Base-by-base conservation (phyloP, 2,888 invertebrate genomes). In the Scaptomyza flava region DNA sequence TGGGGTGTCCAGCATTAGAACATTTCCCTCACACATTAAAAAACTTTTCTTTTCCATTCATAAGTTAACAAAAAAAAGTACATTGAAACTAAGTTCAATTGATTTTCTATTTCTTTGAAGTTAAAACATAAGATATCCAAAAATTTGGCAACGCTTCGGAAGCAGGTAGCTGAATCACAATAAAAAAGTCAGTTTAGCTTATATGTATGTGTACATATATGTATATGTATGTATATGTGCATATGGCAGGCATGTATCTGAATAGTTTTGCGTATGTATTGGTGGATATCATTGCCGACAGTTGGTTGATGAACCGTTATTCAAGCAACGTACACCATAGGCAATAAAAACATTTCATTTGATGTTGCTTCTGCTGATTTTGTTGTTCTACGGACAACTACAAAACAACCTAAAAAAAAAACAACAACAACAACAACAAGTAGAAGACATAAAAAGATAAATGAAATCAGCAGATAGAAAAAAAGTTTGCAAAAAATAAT, bases 301-400 rank as follows among this genome's bases (percentile, higher is more conserved):
- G 45, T 57, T 61, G 47, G 38, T 65, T 77, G 71, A 77, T 77
- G 77, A 63, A 77, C 77, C 77, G 77, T 77, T 77, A 77, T 74
- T 77, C 68, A 50, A 67, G 73, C 53, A 80, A 72, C 56, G 70
- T 68, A 72, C 61, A 70, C 57, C 67, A 66, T 69, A 74, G 63
- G 57, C 69, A 73, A 75, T 75, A 75, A 75, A 75, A 75, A 68
- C 72, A 71, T 60, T 67, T 53, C 54, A 38, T 30, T 31, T 31
- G 63, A 31, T 48, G 53, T 33, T 45, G 23, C 4, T n/a, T n/a
- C n/a, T 23, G 23, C 23, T 23, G 23, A 42, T 56, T 52, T 12
- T 53, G 50, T 30, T 71, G 60, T 58, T 56, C 36, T n/a, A 53
- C 54, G 20, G 59, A 57, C 62, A 72, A 54, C 52, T 43, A 17